Evolutionary conservation across 2,113 vertebrate species (phyloP), one percentile per base, ranked within the genome.

Genomic region (Cygnus buccinator): DNA sequence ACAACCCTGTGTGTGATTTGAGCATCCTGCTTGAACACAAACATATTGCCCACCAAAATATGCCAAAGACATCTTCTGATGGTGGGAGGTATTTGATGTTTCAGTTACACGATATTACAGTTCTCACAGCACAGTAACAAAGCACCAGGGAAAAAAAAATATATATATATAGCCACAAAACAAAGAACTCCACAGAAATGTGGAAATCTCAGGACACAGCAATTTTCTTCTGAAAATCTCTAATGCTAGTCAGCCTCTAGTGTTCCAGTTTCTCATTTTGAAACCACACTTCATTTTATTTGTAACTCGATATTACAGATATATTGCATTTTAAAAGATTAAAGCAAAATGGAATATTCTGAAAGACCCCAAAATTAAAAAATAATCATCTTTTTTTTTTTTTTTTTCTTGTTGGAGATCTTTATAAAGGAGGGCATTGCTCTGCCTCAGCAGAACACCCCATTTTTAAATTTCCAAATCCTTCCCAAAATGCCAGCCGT

Each of bases 391-490:
- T 25, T 63, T 74, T 2, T 1, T 8, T 37, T 37, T 65, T 72
- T 28, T 65, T 76, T 41, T 28, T 65, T 12, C 10, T 52, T 18
- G 1, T 31, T 43, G 25, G 6, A 41, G 22, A 15, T 6, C 48
- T 68, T 11, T 66, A 8, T 21, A 48, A 73, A 68, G 17, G 13
- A n/a, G 2, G 0, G 8, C 1, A 4, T 3, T 50, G 12, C 8
- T 59, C 18, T 20, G 13, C 9, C 29, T 19, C 28, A 65, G 62
- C 62, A 65, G 41, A 55, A 28, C 13, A 70, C 2, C 1, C 1
- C 10, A 14, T 43, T 66, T 67, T 22, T 39, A 62, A 76, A 54
- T 33, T 26, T 14, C 52, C 43, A 52, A 57, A 57, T 35, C 23
- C 25, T 50, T 19, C 11, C 8, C 41, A 29, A 55, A 87, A 72